Evolutionary conservation across 2,888 invertebrate species (phyloP).

Genomic region (Noctua fimbriata): DNA sequence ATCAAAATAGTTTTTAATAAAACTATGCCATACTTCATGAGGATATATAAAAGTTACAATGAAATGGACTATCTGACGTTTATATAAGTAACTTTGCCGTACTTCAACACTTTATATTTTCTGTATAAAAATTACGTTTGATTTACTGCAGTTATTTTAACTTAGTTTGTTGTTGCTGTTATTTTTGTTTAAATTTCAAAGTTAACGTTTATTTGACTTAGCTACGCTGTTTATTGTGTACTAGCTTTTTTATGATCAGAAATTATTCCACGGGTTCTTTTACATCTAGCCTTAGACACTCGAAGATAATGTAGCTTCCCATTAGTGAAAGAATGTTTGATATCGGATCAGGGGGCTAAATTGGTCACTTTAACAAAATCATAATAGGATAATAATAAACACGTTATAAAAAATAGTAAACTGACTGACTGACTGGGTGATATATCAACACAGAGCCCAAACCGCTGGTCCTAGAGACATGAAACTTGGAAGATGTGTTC

Average conservation of each 20-base stretch:
- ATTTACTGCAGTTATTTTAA: constrained; percentile 66
- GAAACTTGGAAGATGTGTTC: no score
- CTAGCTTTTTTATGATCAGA: neutral
- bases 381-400: no score
- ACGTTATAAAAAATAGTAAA: no score
- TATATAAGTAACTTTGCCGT: constrained; percentile 51
- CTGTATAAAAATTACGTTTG: constrained; percentile 65
- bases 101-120: constrained; percentile 58
- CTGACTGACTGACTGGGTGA: no score
- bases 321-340: neutral
- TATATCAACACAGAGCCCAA: no score
- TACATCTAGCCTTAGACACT: neutral
- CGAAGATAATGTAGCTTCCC: neutral
- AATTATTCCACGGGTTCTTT: neutral
- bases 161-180: constrained; percentile 57
- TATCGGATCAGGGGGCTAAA: neutral
- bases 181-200: constrained; percentile 61
- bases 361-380: no score
- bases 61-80: constrained; percentile 49
- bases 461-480: no score
- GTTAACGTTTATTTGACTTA: constrained; percentile 55
- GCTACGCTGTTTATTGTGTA: constrained; percentile 45
- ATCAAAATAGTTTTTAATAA: constrained; percentile 73
- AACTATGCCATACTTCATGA: constrained; percentile 64
- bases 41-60: constrained; percentile 51